A percentile compares a stretch with the other conserved stretches of the same genome.
Evolutionary conservation across 1,140 invertebrate genomes (phyloP).

Genomic region (Dendrolimus punctatus): DNA sequence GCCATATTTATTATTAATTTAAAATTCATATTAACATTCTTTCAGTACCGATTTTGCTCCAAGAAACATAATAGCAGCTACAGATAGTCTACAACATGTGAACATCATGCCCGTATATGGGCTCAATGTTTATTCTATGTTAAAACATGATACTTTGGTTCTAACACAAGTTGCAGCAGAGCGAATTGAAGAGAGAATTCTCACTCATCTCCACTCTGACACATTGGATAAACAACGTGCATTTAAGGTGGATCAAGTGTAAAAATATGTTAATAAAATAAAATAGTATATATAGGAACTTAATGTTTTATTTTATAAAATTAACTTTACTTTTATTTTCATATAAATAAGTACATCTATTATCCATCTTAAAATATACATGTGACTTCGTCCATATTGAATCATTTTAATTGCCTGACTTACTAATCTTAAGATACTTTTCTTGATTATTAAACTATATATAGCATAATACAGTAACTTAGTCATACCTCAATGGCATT

Average conservation of each 20-base stretch:
- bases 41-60: slow-evolving; percentile 89
- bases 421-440: no score
- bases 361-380: no score
- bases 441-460: no score
- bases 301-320: no score
- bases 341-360: no score
- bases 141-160: slow-evolving; percentile 96
- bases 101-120: slow-evolving; percentile 98
- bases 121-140: slow-evolving; percentile 90
- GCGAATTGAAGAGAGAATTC: slow-evolving; percentile 87
- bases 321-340: no score
- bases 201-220: slow-evolving; percentile 85
- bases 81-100: slow-evolving; percentile 82
- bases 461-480: no score
- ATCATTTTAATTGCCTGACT: no score
- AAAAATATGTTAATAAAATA: slow-evolving; percentile 8
- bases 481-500: no score
- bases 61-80: slow-evolving; percentile 87
- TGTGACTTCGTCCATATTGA: no score
- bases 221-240: slow-evolving; percentile 44
- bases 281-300: neutral
- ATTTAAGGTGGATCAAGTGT: slow-evolving; percentile 72
- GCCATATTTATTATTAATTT: slow-evolving; percentile 1
- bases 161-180: slow-evolving; percentile 89
- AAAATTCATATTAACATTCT: slow-evolving; percentile 58